Conservation (phyloP, 1,140 invertebrate genomes). For the Conopomorpha cramerella region DNA sequence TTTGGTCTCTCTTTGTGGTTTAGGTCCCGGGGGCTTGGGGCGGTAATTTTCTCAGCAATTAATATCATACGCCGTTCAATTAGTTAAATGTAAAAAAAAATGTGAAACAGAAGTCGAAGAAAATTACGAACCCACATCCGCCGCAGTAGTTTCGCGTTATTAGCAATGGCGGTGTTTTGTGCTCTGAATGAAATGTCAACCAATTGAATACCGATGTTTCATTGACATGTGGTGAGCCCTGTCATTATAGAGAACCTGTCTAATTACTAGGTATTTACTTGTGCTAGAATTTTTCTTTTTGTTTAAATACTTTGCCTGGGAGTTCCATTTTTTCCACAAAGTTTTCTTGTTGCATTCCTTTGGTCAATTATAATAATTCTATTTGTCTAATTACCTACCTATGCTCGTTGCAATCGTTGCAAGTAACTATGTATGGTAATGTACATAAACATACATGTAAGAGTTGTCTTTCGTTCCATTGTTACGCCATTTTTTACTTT, state of each 20-base stretch:
- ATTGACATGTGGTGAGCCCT: constrained; percentile 28
- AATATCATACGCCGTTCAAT: constrained; percentile 31
- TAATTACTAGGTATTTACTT: no score
- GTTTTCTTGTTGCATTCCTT: no score
- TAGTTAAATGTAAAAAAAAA: constrained; percentile 38
- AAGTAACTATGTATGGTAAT: no score
- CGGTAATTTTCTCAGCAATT: constrained; percentile 47
- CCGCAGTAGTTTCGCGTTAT: constrained; percentile 19
- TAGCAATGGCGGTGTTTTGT: constrained; percentile 7
- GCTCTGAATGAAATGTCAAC: constrained; percentile 18
- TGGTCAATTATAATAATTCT: no score
- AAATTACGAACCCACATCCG: constrained; percentile 24
- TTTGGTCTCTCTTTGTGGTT: constrained; percentile 33
- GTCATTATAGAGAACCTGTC: no score
- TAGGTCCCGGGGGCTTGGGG: constrained; percentile 22
- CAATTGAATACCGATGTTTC: constrained; percentile 20
- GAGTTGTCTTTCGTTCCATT: no score
- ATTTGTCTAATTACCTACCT: no score
- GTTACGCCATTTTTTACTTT: no score
- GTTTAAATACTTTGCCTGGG: no score
- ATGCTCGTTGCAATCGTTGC: no score
- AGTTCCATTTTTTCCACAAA: no score
- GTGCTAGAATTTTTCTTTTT: neutral
- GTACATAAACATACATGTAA: no score
- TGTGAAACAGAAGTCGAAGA: constrained; percentile 28